Evolutionary conservation across 2,888 invertebrate genomes (phyloP).

Genomic region (Tupiocoris notatus): DNA sequence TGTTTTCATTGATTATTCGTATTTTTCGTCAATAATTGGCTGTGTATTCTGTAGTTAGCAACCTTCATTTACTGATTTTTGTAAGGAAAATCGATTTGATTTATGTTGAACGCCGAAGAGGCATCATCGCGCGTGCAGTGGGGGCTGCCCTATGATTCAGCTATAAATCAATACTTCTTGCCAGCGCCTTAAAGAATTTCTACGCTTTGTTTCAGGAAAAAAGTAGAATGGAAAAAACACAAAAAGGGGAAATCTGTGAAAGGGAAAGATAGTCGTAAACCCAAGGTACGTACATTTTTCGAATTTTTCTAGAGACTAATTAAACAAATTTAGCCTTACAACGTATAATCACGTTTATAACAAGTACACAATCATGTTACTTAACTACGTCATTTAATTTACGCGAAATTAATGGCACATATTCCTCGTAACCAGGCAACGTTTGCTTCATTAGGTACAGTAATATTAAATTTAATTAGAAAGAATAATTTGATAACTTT

Average conservation of each 20-base stretch:
- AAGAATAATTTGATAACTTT: too few relatives aligned
- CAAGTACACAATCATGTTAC: too few relatives aligned
- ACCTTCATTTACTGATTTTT: neutral
- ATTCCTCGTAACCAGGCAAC: too few relatives aligned
- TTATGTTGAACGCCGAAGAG: too few relatives aligned
- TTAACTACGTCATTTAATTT: too few relatives aligned
- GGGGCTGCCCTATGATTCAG: neutral
- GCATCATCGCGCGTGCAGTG: too few relatives aligned
- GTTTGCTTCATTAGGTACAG: too few relatives aligned
- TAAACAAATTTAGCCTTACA: too few relatives aligned
- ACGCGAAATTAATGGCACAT: too few relatives aligned
- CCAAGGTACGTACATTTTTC: slow-evolving; percentile 48
- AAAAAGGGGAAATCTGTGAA: slow-evolving; percentile 54
- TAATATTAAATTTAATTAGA: too few relatives aligned
- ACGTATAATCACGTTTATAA: too few relatives aligned
- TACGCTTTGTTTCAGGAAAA: slow-evolving; percentile 53
- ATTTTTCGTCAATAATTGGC: neutral
- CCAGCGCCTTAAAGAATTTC: neutral
- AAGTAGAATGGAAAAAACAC: slow-evolving; percentile 57
- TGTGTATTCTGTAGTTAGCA: neutral
- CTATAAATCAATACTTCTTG: neutral
- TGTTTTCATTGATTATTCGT: neutral
- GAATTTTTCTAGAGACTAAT: too few relatives aligned
- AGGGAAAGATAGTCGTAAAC: slow-evolving; percentile 55
- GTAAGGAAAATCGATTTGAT: neutral